Base-by-base conservation (phyloP, 2,797 vertebrate species). In the Gila robusta region DNA sequence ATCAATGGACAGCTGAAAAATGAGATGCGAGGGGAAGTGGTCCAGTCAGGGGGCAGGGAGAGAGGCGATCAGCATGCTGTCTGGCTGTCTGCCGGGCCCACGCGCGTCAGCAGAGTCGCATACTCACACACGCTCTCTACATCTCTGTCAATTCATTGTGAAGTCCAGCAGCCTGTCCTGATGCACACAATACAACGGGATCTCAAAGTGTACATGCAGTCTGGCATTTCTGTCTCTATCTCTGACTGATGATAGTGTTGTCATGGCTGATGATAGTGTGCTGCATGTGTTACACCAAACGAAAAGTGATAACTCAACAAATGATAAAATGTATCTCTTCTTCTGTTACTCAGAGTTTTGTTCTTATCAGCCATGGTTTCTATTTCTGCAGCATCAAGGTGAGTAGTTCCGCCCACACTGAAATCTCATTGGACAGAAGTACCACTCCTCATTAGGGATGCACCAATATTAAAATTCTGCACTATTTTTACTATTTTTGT, bases 1-100 rank as follows among this genome's bases (percentile, higher is more conserved):
- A 94, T 94, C 93, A 93, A 93, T 93, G 81, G 92, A 84, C 86
- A 88, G 88, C 91, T 93, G 94, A 94, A 95, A 95, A 92, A 93
- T 92, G 94, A 95, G 93, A 93, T 91, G 47, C 44, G 26, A 79
- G 79, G 88, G 89, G 89, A 91, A 90, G 87, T 28, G 76, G 70
- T 84, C 81, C 79, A 86, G 83, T 83, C 89, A n/a, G 82, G 70
- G 71, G 85, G 86, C 82, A 16, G 70, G 82, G 44, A 91, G 90
- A 91, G 92, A 91, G 91, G 79, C 85, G 79, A 90, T 85, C 85
- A 86, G 87, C 69, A 62, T 52, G 72, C 76, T 81, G 59, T 35
- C 80, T 84, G 73, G 70, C 59, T 21, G 69, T 83, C 71, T 84
- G 90, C 81, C 73, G 47, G 72, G 87, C 73, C 76, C 66, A 77